Base-by-base conservation (phyloP, 2,797 vertebrate genomes). In the Catostomus latipinnis region DNA sequence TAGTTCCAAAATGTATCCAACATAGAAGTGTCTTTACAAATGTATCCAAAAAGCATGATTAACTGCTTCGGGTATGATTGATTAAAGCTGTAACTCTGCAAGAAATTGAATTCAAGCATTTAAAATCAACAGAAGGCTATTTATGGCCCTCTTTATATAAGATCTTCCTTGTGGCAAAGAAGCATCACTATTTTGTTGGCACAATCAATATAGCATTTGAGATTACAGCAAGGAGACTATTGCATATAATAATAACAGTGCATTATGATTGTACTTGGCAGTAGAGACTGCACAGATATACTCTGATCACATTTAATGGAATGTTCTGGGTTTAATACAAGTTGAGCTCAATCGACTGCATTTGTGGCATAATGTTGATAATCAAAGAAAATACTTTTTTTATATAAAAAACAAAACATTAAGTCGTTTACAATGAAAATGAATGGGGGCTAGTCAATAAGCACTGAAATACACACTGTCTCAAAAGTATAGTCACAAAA, bases 221-320 rank as follows among this genome's bases (percentile, higher is more conserved):
- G 12, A 68, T 76, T 48, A 52, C 22, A 68, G 65, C 13, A 4
- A 13, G 63, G n/a, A n/a, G 48, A 67, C 18, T 3, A 8, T 65
- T 77, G 75, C 66, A 77, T 77, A 77, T 46, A 69, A 10, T 52
- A 43, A 60, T 34, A 14, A 69, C 66, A 61, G 56, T 69, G 45
- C 56, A 69, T 60, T 60, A 60, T 52, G 56, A 71, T 18, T 70
- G 48, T 61, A n/a, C 67, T 49, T 54, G 76, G 49, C 49, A 46
- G n/a, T 62, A 53, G 48, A 9, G 22, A 63, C 58, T 61, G n/a
- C 14, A 67, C 13, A 58, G 2, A 34, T 53, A 7, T n/a, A 45
- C 16, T 50, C 16, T 34, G n/a, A 72, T 53, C 60, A 65, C 62
- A 65, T 8, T 9, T 18, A 34, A 34, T 34, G 34, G 34, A 34